Base-by-base conservation (phyloP, 2,888 invertebrate species). In the Agonopterix alstromeriana region DNA sequence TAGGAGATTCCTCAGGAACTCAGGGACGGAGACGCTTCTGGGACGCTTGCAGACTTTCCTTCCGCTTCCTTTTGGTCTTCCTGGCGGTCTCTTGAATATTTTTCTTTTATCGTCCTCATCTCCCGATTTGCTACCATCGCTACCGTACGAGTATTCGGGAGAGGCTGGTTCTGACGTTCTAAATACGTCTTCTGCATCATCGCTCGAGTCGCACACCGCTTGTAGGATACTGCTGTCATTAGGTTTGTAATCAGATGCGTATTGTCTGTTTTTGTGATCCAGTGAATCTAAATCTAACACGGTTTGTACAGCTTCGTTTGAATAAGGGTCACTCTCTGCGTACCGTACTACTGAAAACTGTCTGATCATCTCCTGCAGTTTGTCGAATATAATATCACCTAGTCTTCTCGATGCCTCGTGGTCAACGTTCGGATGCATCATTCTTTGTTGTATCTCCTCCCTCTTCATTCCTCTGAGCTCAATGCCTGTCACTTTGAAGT, bases 1-100 rank as follows among this genome's bases (percentile, higher is more conserved):
- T 48, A 97, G 84, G 35, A 97, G 90, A 72, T 96, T 94, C 56
- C 95, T 90, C 60, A 97, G 92, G 77, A 97, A 97, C 77, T 97
- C 96, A 91, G 97, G 97, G 40, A 97, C 89, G 42, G 89, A 89
- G 3, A 89, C 88, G 71, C 86, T 89, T 54, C 83, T 70, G 5
- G 86, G 82, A 43, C 86, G 82, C 65, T 89, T 89, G 59, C 74
- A 72, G 40, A 77, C 66, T 56, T 86, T 89, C 46, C 82, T 71
- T 9, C 89, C 89, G 62, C 84, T 87, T 11, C 89, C 89, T 51
- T 85, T 86, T 7, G 91, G 90, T 55, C 91, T 82, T 27, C 91
- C 91, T 1, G 91, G 90, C 10, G 89, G 86, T 58, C 91, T 79
- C 61, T 90, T 91, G 50, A 83, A 72, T 54, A 70, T 66, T 67